phyloP scores from a whole-genome alignment of 1,140 invertebrate species.

The Propsilocerus akamusi region DNA sequence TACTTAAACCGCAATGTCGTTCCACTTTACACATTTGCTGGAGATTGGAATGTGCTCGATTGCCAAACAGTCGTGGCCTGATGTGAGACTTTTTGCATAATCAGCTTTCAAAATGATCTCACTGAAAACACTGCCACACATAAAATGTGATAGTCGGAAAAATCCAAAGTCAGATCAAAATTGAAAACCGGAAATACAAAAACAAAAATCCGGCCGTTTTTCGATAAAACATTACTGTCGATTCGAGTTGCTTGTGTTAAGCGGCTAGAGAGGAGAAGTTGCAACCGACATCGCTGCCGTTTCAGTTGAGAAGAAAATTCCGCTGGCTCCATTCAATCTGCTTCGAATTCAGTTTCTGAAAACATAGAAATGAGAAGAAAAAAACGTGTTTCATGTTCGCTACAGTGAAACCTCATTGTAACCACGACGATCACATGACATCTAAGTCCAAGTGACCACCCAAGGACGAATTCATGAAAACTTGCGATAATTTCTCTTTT shows the following conservation, averaged over 20 bases:
- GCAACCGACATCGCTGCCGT: no score
- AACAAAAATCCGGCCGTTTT: no score
- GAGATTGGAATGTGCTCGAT: not conserved
- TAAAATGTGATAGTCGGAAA: no score
- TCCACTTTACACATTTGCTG: not conserved
- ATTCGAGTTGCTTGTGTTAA: no score
- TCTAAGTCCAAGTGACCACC: not conserved
- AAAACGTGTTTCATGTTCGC: not conserved
- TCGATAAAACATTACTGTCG: no score
- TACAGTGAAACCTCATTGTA: not conserved
- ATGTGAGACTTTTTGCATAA: slow-evolving; percentile 15
- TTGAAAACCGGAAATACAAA: slow-evolving; percentile 21
- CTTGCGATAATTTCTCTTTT: no score
- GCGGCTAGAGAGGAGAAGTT: no score
- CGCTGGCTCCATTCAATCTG: no score
- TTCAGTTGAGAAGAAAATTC: no score
- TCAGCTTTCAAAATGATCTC: slow-evolving; percentile 29
- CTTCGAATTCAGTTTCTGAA: no score
- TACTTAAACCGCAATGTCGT: not conserved
- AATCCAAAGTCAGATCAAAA: slow-evolving; percentile 24
- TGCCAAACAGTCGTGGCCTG: not conserved
- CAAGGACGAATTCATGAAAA: slow-evolving; percentile 1
- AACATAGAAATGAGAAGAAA: not conserved
- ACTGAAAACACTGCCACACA: slow-evolving; percentile 14
- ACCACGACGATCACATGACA: not conserved